These are phyloP conservation scores for Sussaba pulchella DNA, from an alignment of 2,888 invertebrate species.

Conservation along the genomic window DNA sequence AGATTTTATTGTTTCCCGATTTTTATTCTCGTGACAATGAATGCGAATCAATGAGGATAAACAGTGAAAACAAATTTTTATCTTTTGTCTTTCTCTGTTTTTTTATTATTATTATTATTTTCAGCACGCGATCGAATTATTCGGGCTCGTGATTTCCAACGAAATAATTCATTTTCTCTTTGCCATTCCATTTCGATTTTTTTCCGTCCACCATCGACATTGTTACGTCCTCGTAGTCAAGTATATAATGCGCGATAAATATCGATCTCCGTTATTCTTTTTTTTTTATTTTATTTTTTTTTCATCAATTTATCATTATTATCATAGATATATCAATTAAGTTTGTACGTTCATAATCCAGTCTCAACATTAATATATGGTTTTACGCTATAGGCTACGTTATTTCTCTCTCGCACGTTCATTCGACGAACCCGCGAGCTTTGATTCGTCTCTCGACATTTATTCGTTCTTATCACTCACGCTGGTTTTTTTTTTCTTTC, in stretches of 20 bases:
- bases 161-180: neutral
- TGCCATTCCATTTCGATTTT: neutral
- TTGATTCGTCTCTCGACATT: neutral
- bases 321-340: slow-evolving; percentile 66
- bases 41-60: no score
- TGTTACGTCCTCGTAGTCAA: slow-evolving; percentile 18
- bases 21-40: no score
- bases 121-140: no score
- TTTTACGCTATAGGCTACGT: slow-evolving; percentile 41
- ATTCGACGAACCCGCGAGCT: neutral
- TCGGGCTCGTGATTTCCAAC: no score
- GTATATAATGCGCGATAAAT: slow-evolving; percentile 34
- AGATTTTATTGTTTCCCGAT: no score
- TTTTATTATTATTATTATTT: no score
- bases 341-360: slow-evolving; percentile 79
- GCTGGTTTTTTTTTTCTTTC: no score
- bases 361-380: slow-evolving; percentile 75
- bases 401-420: slow-evolving; percentile 7
- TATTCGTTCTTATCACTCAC: neutral
- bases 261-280: slow-evolving; percentile 29
- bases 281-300: no score
- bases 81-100: no score
- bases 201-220: no score
- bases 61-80: neutral
- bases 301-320: no score